Conservation (phyloP, 2,113 vertebrate species). For the Phaethornis superciliosus region DNA sequence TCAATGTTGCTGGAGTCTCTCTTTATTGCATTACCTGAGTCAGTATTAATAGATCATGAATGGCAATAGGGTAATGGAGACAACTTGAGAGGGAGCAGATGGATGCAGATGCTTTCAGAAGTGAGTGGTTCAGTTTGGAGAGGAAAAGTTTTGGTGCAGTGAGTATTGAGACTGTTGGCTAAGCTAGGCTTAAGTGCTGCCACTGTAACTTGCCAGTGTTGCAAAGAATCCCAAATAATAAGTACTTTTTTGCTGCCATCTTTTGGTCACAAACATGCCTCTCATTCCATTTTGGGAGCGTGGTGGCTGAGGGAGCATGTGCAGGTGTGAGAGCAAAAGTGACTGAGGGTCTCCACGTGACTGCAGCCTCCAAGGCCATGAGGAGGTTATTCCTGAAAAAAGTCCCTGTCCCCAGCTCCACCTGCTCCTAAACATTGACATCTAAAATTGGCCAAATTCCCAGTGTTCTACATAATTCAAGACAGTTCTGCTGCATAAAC, state of each 20-base stretch:
- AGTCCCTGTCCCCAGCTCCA: slow-evolving; percentile 24
- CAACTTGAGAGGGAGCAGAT: background rate
- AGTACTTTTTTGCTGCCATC: slow-evolving; percentile 69
- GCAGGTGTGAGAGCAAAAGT: background rate
- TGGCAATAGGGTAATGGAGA: slow-evolving; percentile 62
- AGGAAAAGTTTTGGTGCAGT: background rate
- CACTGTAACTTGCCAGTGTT: background rate
- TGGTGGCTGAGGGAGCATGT: slow-evolving; percentile 20
- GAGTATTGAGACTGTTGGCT: background rate
- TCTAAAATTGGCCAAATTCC: slow-evolving; percentile 57
- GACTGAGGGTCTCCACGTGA: background rate
- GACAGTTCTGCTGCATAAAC: slow-evolving; percentile 54
- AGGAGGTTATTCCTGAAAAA: slow-evolving; percentile 12
- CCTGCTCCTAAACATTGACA: background rate
- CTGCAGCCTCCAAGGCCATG: background rate
- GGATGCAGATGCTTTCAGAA: background rate
- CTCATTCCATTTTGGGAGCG: slow-evolving; percentile 15
- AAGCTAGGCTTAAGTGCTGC: background rate
- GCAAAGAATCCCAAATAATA: slow-evolving; percentile 2
- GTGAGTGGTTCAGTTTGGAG: background rate
- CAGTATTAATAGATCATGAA: slow-evolving; percentile 68
- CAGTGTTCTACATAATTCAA: slow-evolving; percentile 49
- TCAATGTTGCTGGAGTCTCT: slow-evolving; percentile 67
- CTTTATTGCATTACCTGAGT: slow-evolving; percentile 61
- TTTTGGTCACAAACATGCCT: slow-evolving; percentile 50